These are phyloP conservation scores for Carettochelys insculpta DNA, from an alignment of 2,113 vertebrate species.

Conservation along the genomic window DNA sequence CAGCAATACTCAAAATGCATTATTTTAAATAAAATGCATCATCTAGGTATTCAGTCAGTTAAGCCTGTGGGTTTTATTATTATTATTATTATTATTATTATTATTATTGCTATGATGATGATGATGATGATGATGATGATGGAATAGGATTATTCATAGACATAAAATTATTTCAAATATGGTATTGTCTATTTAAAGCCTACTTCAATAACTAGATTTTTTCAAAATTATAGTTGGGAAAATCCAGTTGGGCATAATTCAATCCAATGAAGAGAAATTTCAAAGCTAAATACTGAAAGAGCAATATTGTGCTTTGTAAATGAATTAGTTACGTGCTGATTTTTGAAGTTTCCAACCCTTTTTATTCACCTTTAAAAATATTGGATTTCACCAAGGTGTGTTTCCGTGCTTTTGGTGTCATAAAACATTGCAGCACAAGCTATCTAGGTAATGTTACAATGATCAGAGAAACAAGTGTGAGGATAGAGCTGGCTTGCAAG, in stretches of 20 bases:
- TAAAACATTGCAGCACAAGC: background rate
- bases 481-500: background rate
- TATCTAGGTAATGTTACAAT: background rate
- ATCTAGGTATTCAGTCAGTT: background rate
- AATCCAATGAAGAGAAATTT: background rate
- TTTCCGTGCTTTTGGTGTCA: background rate
- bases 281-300: background rate
- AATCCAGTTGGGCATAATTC: background rate
- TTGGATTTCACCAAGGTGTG: background rate
- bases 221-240: conserved; percentile 12
- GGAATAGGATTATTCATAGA: background rate
- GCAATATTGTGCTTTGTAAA: background rate
- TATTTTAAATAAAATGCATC: background rate
- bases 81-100: background rate
- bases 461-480: background rate
- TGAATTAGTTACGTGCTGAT: background rate
- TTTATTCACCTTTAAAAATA: background rate
- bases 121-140: too few species aligned
- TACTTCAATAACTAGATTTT: background rate
- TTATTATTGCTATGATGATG: background rate
- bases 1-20: background rate
- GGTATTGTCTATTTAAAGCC: background rate
- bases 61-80: background rate
- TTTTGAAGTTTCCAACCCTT: background rate
- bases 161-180: background rate